phyloP scores from a whole-genome alignment of 2,888 invertebrate species.

The Eulithis prunata region DNA sequence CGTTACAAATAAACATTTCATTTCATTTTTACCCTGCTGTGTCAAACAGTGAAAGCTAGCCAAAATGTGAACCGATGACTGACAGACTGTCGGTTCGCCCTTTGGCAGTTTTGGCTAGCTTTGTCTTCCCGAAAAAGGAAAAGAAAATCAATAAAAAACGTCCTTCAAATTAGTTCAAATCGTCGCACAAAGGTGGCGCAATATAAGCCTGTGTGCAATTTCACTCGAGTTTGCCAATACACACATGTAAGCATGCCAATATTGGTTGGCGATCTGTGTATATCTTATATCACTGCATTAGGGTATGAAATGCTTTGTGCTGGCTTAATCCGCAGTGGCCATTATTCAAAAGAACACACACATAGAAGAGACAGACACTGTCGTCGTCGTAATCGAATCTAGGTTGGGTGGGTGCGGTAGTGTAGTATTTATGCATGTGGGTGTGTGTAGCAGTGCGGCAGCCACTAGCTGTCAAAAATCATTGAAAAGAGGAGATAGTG shows the following conservation, averaged over 20 bases:
- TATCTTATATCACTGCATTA: background rate
- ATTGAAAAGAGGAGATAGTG: slow-evolving; percentile 57
- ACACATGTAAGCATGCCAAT: background rate
- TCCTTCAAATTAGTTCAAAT: slow-evolving; percentile 26
- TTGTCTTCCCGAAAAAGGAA: background rate
- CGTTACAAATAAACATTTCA: no score
- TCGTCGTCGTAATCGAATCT: slow-evolving; percentile 1
- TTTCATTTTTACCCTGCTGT: no score
- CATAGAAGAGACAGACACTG: slow-evolving; percentile 12
- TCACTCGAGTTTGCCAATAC: slow-evolving; percentile 8
- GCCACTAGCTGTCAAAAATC: slow-evolving; percentile 73
- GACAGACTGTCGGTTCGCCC: no score
- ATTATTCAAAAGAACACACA: slow-evolving; percentile 21
- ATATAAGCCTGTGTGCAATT: background rate
- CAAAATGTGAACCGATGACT: no score
- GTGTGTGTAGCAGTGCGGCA: slow-evolving; percentile 52
- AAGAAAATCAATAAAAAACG: slow-evolving; percentile 40
- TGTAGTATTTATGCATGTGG: slow-evolving; percentile 43
- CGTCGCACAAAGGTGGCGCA: slow-evolving; percentile 25
- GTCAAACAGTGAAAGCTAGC: no score
- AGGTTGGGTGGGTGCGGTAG: slow-evolving; percentile 1
- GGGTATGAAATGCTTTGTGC: slow-evolving; percentile 5
- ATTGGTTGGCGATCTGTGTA: background rate
- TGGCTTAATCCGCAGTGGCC: background rate
- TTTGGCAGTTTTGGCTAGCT: no score